phyloP scores from a whole-genome alignment of 2,888 invertebrate genomes.

The Temnothorax ravouxi region DNA sequence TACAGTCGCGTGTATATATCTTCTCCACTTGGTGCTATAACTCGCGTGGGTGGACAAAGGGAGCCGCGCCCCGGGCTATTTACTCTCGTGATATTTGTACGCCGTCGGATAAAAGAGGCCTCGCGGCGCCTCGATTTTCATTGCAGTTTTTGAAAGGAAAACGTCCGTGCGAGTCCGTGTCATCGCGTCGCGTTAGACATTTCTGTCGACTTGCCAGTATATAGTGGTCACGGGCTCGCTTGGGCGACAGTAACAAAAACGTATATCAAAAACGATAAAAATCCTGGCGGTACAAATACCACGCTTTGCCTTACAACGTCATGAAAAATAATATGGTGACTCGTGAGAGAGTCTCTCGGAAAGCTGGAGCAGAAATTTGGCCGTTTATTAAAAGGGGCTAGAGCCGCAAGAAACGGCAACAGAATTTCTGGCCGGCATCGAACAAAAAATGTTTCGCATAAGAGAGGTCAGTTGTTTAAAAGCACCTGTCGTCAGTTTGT shows the following conservation, averaged over 20 bases:
- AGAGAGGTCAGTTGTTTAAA: conserved; percentile 32
- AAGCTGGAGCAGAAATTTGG: conserved; percentile 17
- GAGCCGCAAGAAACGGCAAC: conserved; percentile 20
- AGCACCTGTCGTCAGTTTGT: conserved; percentile 72
- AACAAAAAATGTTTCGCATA: conserved; percentile 13
- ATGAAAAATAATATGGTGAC: conserved; percentile 34
- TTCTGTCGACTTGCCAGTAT: conserved; percentile 16
- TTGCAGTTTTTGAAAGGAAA: background rate
- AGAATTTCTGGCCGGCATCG: conserved; percentile 36
- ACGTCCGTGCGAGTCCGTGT: background rate
- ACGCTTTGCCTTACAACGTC: background rate
- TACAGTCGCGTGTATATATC: conserved; percentile 45
- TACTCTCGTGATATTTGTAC: conserved; percentile 65
- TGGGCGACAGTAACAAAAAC: conserved; percentile 19
- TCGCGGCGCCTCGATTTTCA: conserved; percentile 32
- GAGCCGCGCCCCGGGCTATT: conserved; percentile 58
- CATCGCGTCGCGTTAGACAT: conserved; percentile 2
- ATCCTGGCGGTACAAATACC: background rate
- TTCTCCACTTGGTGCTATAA: conserved; percentile 50
- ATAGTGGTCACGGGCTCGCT: background rate
- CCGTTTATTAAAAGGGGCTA: background rate
- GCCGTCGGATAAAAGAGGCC: conserved; percentile 49
- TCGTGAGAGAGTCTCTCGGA: background rate
- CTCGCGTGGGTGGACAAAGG: conserved; percentile 58
- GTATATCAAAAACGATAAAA: conserved; percentile 15